Evolutionary conservation across 2,113 vertebrate species (phyloP).

Genomic region (Columbina picui): DNA sequence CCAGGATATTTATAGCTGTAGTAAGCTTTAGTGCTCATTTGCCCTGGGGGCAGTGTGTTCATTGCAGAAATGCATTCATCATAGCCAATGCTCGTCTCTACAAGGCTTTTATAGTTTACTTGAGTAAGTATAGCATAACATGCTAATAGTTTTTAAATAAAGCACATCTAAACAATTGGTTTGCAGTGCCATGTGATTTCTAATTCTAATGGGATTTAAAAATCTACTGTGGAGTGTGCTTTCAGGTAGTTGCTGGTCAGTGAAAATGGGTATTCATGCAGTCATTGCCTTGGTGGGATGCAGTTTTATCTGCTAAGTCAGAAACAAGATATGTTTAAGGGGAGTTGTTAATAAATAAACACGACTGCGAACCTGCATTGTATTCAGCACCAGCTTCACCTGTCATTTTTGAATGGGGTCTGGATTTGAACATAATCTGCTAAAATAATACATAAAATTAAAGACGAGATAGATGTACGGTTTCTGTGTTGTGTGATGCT

Average conservation of each 20-base stretch:
- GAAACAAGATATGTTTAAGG: background rate
- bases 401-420: background rate
- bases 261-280: background rate
- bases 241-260: background rate
- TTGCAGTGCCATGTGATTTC: background rate
- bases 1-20: conserved; percentile 73
- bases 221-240: background rate
- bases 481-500: background rate
- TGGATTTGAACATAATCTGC: background rate
- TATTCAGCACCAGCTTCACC: background rate
- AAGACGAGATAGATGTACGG: background rate
- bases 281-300: background rate
- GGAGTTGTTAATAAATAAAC: background rate
- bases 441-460: background rate
- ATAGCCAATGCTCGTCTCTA: conserved; percentile 60
- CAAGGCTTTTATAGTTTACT: conserved; percentile 45
- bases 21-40: conserved; percentile 56
- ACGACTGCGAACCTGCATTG: background rate
- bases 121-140: conserved; percentile 28
- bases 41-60: conserved; percentile 66
- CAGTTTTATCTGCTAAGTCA: background rate
- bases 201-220: background rate
- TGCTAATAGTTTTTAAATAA: conserved; percentile 32
- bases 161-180: background rate
- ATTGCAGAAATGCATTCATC: conserved; percentile 70